Evolutionary conservation across 1,140 invertebrate genomes (phyloP), one percentile per base, ranked within the genome.

Genomic region (Brachionus paranguensis): DNA sequence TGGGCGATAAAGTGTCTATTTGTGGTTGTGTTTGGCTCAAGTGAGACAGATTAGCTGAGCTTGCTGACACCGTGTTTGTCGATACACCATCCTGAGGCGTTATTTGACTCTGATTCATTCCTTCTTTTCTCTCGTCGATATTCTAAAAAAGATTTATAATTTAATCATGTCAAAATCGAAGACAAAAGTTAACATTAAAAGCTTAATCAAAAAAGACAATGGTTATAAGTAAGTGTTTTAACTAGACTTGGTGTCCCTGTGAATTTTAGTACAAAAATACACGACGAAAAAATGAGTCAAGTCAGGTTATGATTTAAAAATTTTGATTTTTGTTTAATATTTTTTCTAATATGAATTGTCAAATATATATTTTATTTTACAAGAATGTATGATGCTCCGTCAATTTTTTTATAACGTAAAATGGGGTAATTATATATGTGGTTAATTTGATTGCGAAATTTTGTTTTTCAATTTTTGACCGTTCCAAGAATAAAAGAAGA

Each of bases 11-110:
- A 37, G 17, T 68, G 53, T 68, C 43, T 12, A n/a, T 33, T 68
- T 81, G 78, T 68, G 20, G 78, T 64, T 81, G 78, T 64, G 37
- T 81, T 76, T 76, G 72, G 20, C 47, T 11, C 10, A 47, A 50
- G 14, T 50, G 27, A 45, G 72, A 76, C 47, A 53, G 72, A 33
- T 76, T 76, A 29, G 65, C 65, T 14, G 65, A 33, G 17, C 72
- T 29, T 47, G 7, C 4, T 27, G 72, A 76, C 11, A 27, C 47
- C n/a, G 72, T 14, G 33, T 47, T 50, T 5, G 27, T 47, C 3
- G 72, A 76, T 29, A 50, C 1, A 11, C 17, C 17, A 27, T 81
- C 78, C 29, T 68, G 64, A 45, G 53, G 41, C 20, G 64, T 60
- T 11, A 64, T 20, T 24, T 60, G 33, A n/a, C 78, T 81, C 60